Evolutionary conservation across 1,140 invertebrate species (phyloP), one percentile per base, ranked within the genome.

Genomic region (Cydia pomonella): DNA sequence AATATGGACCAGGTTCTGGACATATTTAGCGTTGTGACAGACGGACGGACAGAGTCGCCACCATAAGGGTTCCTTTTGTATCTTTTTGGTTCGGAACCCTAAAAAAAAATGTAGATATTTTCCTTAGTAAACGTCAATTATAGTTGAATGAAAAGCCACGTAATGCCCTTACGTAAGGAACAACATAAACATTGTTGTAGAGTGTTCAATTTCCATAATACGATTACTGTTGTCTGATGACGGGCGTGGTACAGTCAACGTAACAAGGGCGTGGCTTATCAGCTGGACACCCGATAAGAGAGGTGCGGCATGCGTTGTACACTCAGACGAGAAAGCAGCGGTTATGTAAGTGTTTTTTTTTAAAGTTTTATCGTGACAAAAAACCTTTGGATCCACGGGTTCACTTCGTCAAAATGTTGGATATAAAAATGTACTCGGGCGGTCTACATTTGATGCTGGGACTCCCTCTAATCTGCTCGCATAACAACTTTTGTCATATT

Each of bases 121-220:
- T 41, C 47, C 47, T n/a, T 18, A 50, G 47, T 50, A 50, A 50
- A 50, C 47, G 5, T 50, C n/a, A 50, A 50, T 50, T 50, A n/a
- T n/a, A 50, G 50, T 18, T 53, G 18, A 44, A 44, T 44, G 13
- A n/a, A 16, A 47, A 47, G 16, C 44, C 44, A 47, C n/a, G 4
- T 53, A 53, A 53, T 18, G 50, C n/a, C 7, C 16, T 21, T 23
- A 59, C 53, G 21, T 59, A 59, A 59, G 53, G 1, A 50, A 66
- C 25, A 66, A 38, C 18, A 18, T 10, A 69, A 18, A 69, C 64
- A 69, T 69, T n/a, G n/a, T 33, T 69, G 64, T 29, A 18, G 23
- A 29, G 13, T 33, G 18, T 69, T 69, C 64, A 69, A 69, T 69
- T 69, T 69, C 64, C 64, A 69, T 69, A 69, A 69, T 18, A 69